Evolutionary conservation across 2,113 vertebrate species (phyloP).

Genomic region (cattle (Bos taurus)): ARS-UCD2.0 NC_037329.1:96164001-96164500

Average conservation of each 20-base stretch:
- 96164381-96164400: not conserved
- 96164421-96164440: not conserved
- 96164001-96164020: not conserved
- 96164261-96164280: not conserved
- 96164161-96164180: not conserved
- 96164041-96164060: not conserved
- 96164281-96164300: not conserved
- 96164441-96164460: not conserved
- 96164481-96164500: not conserved
- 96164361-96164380: not conserved
- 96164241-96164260: not conserved
- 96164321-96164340: not conserved
- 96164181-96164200: not conserved
- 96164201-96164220: not conserved
- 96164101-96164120: not conserved
- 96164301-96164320: not conserved
- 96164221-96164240: not conserved
- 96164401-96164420: not conserved
- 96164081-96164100: slow-evolving; percentile 3
- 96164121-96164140: not conserved
- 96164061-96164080: slow-evolving; percentile 26
- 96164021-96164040: not conserved
- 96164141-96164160: not conserved
- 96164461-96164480: not conserved
- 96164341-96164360: not conserved